These are phyloP conservation scores for Andrena praecox DNA, from an alignment of 2,888 invertebrate species.

Conservation along the genomic window DNA sequence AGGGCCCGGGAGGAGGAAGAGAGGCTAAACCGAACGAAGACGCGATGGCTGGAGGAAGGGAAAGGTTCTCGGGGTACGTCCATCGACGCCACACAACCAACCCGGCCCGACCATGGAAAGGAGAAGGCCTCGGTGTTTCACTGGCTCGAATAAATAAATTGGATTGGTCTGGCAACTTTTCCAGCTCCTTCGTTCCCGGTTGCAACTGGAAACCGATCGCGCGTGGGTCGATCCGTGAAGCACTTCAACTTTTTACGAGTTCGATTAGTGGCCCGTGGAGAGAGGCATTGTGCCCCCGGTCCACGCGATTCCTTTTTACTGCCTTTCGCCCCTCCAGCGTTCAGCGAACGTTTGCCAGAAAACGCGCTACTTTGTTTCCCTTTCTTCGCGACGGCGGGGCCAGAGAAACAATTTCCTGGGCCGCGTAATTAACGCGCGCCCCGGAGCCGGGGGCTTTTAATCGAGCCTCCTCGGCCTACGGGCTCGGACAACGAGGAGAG, in stretches of 20 bases:
- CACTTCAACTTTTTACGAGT: slow-evolving; percentile 61
- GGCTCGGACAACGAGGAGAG: neutral
- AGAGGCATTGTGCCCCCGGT: slow-evolving; percentile 26
- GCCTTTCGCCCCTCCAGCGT: neutral
- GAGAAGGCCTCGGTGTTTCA: slow-evolving; percentile 28
- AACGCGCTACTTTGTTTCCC: neutral
- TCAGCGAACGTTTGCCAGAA: neutral
- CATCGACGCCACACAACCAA: slow-evolving; percentile 31
- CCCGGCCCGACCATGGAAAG: slow-evolving; percentile 1
- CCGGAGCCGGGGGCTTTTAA: slow-evolving; percentile 23
- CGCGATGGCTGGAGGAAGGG: slow-evolving; percentile 8
- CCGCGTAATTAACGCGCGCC: slow-evolving; percentile 32
- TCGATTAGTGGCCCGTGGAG: slow-evolving; percentile 53
- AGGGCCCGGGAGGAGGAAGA: neutral
- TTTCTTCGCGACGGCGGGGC: neutral
- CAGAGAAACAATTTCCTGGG: slow-evolving; percentile 46
- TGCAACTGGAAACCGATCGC: slow-evolving; percentile 49
- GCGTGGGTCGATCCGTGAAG: slow-evolving; percentile 40
- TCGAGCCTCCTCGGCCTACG: slow-evolving; percentile 20
- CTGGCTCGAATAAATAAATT: slow-evolving; percentile 67
- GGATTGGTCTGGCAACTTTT: slow-evolving; percentile 60
- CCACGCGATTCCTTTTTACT: slow-evolving; percentile 24
- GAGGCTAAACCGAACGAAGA: neutral
- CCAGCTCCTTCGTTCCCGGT: slow-evolving; percentile 27
- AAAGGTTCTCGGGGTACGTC: slow-evolving; percentile 18